Percentiles rank a stretch among this genome's conserved stretches.
These are phyloP conservation scores for Ceratosolen fusciceps DNA, from an alignment of 1,140 invertebrate species.

Conservation along the genomic window DNA sequence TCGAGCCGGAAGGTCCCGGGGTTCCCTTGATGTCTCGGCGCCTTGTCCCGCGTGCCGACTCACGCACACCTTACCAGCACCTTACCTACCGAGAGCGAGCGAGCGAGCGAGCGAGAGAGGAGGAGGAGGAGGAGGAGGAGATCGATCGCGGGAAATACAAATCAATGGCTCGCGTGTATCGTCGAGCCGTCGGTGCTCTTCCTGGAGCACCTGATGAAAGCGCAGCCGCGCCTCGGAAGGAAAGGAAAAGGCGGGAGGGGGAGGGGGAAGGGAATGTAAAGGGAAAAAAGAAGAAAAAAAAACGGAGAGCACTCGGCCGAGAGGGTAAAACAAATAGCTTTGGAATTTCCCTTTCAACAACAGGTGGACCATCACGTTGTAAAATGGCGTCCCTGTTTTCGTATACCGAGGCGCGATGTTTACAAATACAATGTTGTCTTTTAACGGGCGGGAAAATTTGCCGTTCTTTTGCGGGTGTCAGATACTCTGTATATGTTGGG, in stretches of 20 bases:
- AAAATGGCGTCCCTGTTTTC: neutral
- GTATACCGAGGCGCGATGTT: neutral
- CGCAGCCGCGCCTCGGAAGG: neutral
- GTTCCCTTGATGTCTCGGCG: neutral
- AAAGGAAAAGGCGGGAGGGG: neutral
- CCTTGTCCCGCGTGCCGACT: too few relatives aligned
- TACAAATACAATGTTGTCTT: neutral
- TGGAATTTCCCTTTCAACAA: constrained; percentile 2
- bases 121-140: too few relatives aligned
- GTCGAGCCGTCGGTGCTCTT: neutral
- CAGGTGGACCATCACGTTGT: constrained; percentile 3
- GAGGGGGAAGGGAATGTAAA: too few relatives aligned
- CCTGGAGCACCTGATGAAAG: neutral
- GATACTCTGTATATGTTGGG: too few relatives aligned
- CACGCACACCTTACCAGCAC: too few relatives aligned
- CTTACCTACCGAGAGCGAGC: too few relatives aligned
- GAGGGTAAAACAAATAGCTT: constrained; percentile 2
- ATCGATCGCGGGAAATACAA: constrained; percentile 17
- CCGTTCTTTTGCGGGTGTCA: neutral
- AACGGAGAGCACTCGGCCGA: neutral
- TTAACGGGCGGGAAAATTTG: too few relatives aligned
- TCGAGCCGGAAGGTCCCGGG: neutral
- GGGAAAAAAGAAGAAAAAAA: too few relatives aligned
- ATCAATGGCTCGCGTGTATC: neutral
- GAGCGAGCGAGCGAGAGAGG: too few relatives aligned